These are phyloP conservation scores for Chalcis sispes DNA, from an alignment of 2,888 invertebrate genomes.

Conservation along the genomic window DNA sequence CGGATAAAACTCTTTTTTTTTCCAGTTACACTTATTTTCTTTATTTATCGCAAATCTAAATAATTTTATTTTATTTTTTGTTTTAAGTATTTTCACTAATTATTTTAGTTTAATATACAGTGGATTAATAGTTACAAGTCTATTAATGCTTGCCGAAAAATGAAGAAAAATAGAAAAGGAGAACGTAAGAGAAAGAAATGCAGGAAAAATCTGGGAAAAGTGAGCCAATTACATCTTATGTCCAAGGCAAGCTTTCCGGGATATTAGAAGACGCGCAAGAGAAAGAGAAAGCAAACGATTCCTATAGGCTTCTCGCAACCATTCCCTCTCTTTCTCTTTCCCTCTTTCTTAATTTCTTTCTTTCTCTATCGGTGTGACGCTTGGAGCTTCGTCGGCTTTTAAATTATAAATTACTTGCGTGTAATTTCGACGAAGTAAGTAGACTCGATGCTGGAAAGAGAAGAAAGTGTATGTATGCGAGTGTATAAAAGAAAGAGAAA, in stretches of 20 bases:
- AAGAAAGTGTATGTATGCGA: background rate
- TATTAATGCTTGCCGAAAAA: background rate
- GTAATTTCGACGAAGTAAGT: slow-evolving; percentile 60
- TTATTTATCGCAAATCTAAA: too few species aligned
- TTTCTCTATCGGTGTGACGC: slow-evolving; percentile 8
- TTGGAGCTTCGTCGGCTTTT: slow-evolving; percentile 54
- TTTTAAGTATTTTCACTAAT: too few species aligned
- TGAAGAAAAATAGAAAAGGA: background rate
- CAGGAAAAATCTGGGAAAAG: slow-evolving; percentile 17
- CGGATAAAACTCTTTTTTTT: too few species aligned
- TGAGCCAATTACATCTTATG: slow-evolving; percentile 38
- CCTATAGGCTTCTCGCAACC: background rate
- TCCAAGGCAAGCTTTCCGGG: slow-evolving; percentile 16
- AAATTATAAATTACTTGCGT: slow-evolving; percentile 67
- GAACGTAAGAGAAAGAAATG: slow-evolving; percentile 4
- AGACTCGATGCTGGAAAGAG: background rate
- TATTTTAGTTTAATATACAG: background rate
- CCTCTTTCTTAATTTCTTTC: background rate
- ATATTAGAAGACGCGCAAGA: slow-evolving; percentile 11
- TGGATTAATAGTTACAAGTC: background rate
- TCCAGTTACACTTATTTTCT: too few species aligned
- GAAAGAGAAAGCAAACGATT: background rate
- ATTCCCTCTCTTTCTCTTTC: background rate
- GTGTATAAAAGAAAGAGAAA: slow-evolving; percentile 6
- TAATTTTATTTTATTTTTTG: too few species aligned